Evolutionary conservation across 1,140 invertebrate species (phyloP).

Genomic region (Mercenaria mercenaria): DNA sequence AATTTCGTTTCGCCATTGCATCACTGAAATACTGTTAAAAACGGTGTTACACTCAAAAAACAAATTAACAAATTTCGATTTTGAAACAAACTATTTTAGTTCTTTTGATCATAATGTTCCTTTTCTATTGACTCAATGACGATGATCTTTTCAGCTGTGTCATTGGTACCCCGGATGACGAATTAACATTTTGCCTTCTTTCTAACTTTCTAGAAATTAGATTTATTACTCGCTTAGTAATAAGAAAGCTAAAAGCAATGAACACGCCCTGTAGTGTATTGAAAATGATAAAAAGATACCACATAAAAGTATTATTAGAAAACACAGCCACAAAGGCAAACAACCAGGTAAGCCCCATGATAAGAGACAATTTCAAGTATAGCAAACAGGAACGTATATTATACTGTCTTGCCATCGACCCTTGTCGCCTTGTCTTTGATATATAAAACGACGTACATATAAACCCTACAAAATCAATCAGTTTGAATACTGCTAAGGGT

Average conservation of each 20-base stretch:
- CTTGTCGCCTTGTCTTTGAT: conserved; percentile 72
- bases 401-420: conserved; percentile 53
- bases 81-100: too few relatives aligned
- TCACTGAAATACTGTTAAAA: too few relatives aligned
- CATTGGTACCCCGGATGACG: background rate
- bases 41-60: too few relatives aligned
- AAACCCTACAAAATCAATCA: conserved; percentile 80
- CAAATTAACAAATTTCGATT: too few relatives aligned
- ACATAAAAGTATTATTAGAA: background rate
- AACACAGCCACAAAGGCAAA: conserved; percentile 22
- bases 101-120: too few relatives aligned
- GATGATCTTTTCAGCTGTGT: background rate
- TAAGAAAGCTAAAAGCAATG: conserved; percentile 18
- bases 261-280: conserved; percentile 35
- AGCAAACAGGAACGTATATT: conserved; percentile 82
- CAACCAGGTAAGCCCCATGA: conserved; percentile 84
- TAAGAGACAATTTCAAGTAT: conserved; percentile 86
- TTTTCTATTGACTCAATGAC: too few relatives aligned
- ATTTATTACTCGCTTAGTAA: background rate
- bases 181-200: background rate
- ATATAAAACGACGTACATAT: conserved; percentile 86
- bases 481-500: conserved; percentile 80
- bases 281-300: conserved; percentile 39
- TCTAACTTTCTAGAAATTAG: background rate
- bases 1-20: too few relatives aligned